Evolutionary conservation across 2,888 invertebrate species (phyloP).

Genomic region (Spicauda simplicius): DNA sequence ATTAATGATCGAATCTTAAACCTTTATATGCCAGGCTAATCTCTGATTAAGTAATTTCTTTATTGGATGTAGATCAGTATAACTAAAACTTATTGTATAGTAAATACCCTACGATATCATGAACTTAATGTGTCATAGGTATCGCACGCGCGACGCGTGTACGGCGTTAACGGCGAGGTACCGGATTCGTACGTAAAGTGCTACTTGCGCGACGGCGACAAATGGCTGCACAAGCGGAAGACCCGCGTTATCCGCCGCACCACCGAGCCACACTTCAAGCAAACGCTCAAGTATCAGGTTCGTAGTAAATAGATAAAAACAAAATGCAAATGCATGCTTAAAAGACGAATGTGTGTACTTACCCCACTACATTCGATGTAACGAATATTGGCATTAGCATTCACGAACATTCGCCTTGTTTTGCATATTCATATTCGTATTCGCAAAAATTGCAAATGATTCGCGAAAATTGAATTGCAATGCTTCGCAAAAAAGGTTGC

Average conservation of each 20-base stretch:
- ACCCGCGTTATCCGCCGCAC: constrained; percentile 93
- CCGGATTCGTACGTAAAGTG: constrained; percentile 97
- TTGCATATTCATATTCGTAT: too few species aligned
- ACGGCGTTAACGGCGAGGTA: constrained; percentile 88
- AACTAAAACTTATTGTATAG: not conserved
- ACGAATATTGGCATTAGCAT: too few species aligned
- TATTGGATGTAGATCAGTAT: too few species aligned
- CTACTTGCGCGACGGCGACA: constrained; percentile 94
- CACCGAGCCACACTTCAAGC: constrained; percentile 93
- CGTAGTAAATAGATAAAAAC: not conserved
- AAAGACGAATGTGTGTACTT: too few species aligned
- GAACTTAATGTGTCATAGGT: constrained; percentile 55
- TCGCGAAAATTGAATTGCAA: too few species aligned
- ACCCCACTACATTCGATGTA: too few species aligned
- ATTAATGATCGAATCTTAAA: too few species aligned
- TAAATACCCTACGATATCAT: not conserved
- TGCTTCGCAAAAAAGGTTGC: too few species aligned
- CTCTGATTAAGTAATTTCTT: too few species aligned
- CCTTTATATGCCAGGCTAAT: too few species aligned
- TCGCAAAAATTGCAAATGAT: too few species aligned
- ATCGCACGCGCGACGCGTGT: constrained; percentile 77
- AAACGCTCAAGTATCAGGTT: constrained; percentile 93
- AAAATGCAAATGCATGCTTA: not conserved
- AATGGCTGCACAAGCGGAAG: constrained; percentile 96
- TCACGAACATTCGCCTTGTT: too few species aligned